Conservation (phyloP, 2,113 vertebrate genomes). For the Corynorhinus townsendii region DNA sequence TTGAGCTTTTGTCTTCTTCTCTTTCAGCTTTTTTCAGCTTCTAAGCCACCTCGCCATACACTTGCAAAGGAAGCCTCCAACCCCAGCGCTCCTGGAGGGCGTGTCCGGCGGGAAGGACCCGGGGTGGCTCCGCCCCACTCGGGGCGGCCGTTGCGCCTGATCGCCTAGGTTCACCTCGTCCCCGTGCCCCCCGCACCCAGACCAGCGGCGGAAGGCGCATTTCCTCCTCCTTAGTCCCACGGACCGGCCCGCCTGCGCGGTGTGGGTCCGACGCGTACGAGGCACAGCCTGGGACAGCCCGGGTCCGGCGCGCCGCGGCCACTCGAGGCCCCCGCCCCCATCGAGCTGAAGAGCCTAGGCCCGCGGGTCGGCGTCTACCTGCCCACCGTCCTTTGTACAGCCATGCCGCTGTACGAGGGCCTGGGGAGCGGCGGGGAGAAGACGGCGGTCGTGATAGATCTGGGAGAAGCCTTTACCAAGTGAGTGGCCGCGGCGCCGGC, state of each 20-base stretch:
- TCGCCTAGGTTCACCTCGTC: accelerated
- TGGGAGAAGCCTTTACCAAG: conserved; percentile 96
- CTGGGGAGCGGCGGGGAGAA: conserved; percentile 94
- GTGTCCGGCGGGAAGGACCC: background rate
- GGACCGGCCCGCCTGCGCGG: accelerated
- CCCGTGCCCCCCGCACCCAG: accelerated
- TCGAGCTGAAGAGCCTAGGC: accelerated
- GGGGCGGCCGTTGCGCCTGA: conserved; percentile 33
- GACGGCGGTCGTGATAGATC: conserved; percentile 93
- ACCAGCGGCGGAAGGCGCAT: background rate
- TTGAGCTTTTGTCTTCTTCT: accelerated
- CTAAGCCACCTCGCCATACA: accelerated
- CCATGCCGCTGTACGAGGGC: conserved; percentile 95
- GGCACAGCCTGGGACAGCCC: background rate
- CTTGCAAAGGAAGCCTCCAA: accelerated
- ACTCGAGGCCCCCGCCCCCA: background rate
- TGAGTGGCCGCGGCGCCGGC: conserved; percentile 76
- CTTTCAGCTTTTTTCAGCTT: accelerated
- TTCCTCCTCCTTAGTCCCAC: no score
- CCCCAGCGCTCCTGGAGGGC: background rate
- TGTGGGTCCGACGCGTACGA: background rate
- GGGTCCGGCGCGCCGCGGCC: background rate
- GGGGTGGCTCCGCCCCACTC: background rate
- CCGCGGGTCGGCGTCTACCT: accelerated
- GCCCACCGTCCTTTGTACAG: accelerated